Evolutionary conservation across 2,888 invertebrate species (phyloP).

Genomic region (Saturnia pavonia): DNA sequence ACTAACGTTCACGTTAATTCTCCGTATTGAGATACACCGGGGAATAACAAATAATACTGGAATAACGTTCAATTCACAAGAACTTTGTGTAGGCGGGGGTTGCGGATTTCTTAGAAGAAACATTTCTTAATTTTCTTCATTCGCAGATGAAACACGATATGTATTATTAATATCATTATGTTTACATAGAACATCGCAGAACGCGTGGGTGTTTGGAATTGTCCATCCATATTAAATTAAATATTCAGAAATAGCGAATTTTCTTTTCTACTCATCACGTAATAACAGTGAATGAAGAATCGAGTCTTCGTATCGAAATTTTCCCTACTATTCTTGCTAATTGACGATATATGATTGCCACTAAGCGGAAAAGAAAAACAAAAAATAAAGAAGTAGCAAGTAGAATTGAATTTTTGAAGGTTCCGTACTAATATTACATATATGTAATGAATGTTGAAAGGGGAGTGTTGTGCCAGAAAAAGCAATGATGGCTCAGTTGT

Average conservation of each 20-base stretch:
- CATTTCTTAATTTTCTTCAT: neutral
- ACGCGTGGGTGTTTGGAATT: neutral
- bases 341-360: no score
- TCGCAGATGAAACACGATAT: neutral
- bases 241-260: neutral
- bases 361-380: no score
- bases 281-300: no score
- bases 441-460: no score
- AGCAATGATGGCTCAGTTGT: no score
- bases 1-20: neutral
- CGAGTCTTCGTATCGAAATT: no score
- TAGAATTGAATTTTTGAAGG: no score
- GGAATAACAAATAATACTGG: neutral
- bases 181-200: neutral
- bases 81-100: neutral
- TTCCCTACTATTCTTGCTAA: no score
- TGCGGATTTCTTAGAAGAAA: neutral
- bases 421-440: no score
- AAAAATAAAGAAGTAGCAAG: no score
- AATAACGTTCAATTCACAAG: neutral
- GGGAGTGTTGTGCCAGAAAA: no score
- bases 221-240: neutral
- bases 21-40: neutral
- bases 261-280: no score
- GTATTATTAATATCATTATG: neutral